phyloP scores from a whole-genome alignment of 2,113 vertebrate genomes.

The Nycticebus coucang region DNA sequence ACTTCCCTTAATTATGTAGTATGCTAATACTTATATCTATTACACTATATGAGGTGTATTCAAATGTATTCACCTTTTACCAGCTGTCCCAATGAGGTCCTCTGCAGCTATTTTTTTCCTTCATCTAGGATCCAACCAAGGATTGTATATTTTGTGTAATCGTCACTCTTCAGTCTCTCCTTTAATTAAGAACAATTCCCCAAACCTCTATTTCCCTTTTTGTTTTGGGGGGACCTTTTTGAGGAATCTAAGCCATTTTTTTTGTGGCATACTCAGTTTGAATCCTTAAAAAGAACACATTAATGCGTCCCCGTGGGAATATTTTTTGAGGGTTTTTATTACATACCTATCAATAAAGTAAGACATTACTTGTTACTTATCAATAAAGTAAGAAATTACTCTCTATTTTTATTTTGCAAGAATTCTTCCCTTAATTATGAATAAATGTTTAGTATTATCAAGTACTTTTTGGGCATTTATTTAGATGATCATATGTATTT shows the following conservation, averaged over 20 bases:
- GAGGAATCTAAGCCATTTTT: background rate
- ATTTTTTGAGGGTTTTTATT: background rate
- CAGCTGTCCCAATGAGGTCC: background rate
- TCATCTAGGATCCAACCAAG: background rate
- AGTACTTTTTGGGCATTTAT: background rate
- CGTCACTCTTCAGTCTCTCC: background rate
- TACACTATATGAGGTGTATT: fast-evolving
- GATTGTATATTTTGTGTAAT: background rate
- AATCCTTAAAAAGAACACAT: background rate
- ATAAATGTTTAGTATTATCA: background rate
- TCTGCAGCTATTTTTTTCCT: background rate
- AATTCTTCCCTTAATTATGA: background rate
- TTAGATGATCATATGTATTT: background rate
- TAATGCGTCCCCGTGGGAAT: background rate
- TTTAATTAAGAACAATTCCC: background rate
- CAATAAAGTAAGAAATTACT: background rate
- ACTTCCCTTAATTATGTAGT: background rate
- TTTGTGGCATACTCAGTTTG: background rate
- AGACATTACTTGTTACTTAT: background rate
- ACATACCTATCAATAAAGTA: background rate
- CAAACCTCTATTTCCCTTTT: background rate
- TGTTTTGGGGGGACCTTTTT: background rate
- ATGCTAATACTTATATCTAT: background rate
- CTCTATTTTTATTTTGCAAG: background rate
- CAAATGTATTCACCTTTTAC: background rate